Evolutionary conservation across 1,140 invertebrate species (phyloP), one percentile per base, ranked within the genome.

Genomic region (Drosophila yakuba): DNA sequence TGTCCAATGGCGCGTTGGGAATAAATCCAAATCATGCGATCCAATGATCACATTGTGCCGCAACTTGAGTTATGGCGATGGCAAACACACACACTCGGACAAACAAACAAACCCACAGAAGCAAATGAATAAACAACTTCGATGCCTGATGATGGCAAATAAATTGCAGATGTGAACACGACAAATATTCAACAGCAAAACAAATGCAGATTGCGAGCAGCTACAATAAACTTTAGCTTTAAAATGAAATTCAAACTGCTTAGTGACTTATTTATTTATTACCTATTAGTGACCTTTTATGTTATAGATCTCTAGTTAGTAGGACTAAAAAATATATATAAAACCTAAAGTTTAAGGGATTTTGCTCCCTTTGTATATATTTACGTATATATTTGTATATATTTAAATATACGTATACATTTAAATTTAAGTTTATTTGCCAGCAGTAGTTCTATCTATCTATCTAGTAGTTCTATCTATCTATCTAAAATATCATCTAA

Each of bases 1-100:
- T 88, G 83, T 88, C 84, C 83, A 89, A 88, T 89, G 79, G 75
- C 63, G 83, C 83, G 80, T 63, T 77, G 84, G 84, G 77, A 80
- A 88, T 88, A 89, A 88, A 88, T 88, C 84, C 84, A 88, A 88
- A 88, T 88, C 84, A 88, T 89, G 84, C 83, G 83, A 88, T 89
- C 83, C 84, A 88, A 89, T 88, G 83, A 88, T 88, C 83, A 80
- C 83, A 88, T 88, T 88, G 79, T 88, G 72, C 76, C 76, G 54
- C 84, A 89, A 79, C 84, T 88, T 88, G 83, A 88, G 60, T 88
- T 89, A 88, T 88, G 80, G 83, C 82, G 74, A 23, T 73, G 66
- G 58, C 45, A 45, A 56, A 52, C 61, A 56, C 71, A 78, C 62
- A 64, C 35, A 62, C 23, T 47, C 15, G 50, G 15, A 47, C 47